Conservation (phyloP, 2,888 invertebrate genomes). For the Octonoba sinensis region DNA sequence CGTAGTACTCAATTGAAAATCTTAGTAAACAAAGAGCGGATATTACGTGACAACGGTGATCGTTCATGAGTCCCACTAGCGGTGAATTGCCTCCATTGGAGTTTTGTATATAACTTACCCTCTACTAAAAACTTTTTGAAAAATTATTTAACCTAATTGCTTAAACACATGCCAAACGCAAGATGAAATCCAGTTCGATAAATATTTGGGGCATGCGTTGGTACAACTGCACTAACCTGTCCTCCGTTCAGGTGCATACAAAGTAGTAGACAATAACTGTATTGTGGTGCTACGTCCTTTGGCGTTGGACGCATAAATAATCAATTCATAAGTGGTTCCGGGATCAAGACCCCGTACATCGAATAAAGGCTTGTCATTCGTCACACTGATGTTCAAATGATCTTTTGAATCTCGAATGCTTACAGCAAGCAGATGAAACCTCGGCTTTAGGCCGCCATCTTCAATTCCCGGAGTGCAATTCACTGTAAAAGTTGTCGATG, state of each 20-base stretch:
- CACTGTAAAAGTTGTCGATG: conserved; percentile 85
- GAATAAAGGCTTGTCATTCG: conserved; percentile 76
- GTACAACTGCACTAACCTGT: conserved; percentile 60
- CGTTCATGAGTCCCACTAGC: too few species aligned
- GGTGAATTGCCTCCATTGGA: too few species aligned
- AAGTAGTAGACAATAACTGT: conserved; percentile 82
- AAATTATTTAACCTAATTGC: too few species aligned
- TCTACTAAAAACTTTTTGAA: too few species aligned
- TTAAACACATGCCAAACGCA: too few species aligned
- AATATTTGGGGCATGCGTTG: too few species aligned
- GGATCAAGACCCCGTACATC: conserved; percentile 80
- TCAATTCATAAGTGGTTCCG: conserved; percentile 82
- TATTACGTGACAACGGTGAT: too few species aligned
- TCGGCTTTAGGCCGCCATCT: conserved; percentile 88
- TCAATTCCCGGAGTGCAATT: conserved; percentile 86
- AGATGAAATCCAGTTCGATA: too few species aligned
- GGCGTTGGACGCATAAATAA: conserved; percentile 84
- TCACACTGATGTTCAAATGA: conserved; percentile 82
- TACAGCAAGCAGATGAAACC: conserved; percentile 85
- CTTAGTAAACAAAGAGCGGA: too few species aligned
- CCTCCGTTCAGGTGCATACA: conserved; percentile 61
- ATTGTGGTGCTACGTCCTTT: conserved; percentile 88
- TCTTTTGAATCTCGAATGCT: conserved; percentile 76
- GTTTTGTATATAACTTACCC: too few species aligned
- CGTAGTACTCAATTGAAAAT: too few species aligned